Conservation (phyloP, 2,113 vertebrate species). For the Otus sunia region DNA sequence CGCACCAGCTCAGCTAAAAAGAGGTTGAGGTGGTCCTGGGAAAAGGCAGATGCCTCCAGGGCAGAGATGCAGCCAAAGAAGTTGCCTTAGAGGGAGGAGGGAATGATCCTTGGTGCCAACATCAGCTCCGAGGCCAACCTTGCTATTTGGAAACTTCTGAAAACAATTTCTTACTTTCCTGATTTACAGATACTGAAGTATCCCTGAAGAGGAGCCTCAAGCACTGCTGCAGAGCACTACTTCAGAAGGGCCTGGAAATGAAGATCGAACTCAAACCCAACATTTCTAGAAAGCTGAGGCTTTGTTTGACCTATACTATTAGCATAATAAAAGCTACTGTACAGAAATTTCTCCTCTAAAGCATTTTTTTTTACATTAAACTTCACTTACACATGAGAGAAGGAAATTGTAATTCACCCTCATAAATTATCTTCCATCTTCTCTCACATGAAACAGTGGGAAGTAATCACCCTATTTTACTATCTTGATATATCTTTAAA, state of each 20-base stretch:
- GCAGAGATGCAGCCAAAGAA: neutral
- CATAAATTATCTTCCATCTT: neutral
- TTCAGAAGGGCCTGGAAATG: neutral
- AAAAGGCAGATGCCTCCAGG: neutral
- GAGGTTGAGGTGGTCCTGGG: neutral
- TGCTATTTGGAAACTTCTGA: neutral
- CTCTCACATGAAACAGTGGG: slow-evolving; percentile 1
- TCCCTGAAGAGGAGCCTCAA: neutral
- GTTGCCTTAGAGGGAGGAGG: neutral
- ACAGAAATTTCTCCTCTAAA: neutral
- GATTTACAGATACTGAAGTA: neutral
- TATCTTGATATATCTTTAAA: slow-evolving; percentile 46
- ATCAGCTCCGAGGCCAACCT: neutral
- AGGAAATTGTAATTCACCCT: neutral
- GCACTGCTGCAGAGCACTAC: neutral
- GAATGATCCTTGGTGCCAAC: neutral
- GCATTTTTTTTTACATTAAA: neutral
- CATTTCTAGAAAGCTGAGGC: neutral
- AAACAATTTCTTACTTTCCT: neutral
- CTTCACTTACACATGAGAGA: neutral
- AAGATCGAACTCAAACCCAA: neutral
- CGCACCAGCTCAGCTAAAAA: neutral
- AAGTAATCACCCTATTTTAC: slow-evolving; percentile 24
- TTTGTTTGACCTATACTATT: neutral
- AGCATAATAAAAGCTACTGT: neutral